Conservation (phyloP, 2,113 vertebrate species). For the Colossoma macropomum region DNA sequence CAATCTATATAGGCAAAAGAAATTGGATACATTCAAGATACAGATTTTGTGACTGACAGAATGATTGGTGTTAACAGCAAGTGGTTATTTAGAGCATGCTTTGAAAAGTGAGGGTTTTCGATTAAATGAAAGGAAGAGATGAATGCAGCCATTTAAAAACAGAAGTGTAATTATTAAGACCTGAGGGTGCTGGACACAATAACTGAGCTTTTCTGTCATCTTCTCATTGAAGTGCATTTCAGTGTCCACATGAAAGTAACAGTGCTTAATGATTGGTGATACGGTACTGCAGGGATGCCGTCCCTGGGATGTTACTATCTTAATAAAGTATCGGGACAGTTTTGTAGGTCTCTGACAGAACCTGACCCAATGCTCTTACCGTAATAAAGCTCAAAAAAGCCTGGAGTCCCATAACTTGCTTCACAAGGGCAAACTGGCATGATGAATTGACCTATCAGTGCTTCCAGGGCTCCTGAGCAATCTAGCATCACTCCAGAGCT, state of each 20-base stretch:
- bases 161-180: background rate
- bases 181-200: background rate
- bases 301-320: conserved; percentile 15
- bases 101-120: background rate
- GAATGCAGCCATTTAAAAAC: background rate
- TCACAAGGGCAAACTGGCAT: conserved; percentile 20
- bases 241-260: background rate
- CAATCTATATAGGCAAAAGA: background rate
- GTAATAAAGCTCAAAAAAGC: conserved; percentile 8
- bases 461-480: conserved; percentile 6
- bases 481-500: background rate
- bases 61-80: background rate
- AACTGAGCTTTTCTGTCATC: background rate
- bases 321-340: conserved; percentile 31
- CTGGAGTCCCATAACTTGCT: conserved; percentile 12
- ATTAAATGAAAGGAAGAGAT: background rate
- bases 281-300: too few relatives aligned
- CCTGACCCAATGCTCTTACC: conserved; percentile 14
- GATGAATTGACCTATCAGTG: conserved; percentile 42
- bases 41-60: background rate
- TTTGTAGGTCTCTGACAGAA: background rate
- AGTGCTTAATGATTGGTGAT: background rate
- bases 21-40: background rate
- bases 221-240: background rate
- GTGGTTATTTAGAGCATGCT: background rate